These are phyloP conservation scores for Monarcha castaneiventris DNA, from an alignment of 2,113 vertebrate species.

Conservation along the genomic window DNA sequence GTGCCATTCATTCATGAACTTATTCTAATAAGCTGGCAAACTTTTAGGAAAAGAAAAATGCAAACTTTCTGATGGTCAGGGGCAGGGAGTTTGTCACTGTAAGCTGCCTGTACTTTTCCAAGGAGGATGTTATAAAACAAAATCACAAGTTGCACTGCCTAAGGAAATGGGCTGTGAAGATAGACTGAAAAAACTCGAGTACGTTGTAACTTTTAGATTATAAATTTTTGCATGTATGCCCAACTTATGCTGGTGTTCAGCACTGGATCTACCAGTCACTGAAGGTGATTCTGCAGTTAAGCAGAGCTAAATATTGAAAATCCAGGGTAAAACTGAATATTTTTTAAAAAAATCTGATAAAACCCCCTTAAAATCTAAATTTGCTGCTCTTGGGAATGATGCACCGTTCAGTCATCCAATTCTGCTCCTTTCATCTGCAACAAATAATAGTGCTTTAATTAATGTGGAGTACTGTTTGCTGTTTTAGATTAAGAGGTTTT, in stretches of 20 bases:
- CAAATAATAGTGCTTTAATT: background rate
- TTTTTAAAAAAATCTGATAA: background rate
- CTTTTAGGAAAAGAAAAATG: background rate
- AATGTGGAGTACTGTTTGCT: background rate
- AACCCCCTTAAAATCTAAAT: background rate
- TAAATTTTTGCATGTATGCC: background rate
- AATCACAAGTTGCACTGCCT: background rate
- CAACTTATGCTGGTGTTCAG: background rate
- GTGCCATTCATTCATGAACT: background rate
- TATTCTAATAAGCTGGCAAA: background rate
- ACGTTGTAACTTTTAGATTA: background rate
- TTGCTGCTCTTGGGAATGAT: background rate
- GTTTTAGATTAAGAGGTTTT: background rate
- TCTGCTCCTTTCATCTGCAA: background rate
- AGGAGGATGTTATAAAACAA: background rate
- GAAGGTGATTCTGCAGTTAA: background rate
- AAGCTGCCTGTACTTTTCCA: background rate
- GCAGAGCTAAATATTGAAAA: background rate
- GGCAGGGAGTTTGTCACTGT: background rate
- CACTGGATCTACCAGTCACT: background rate
- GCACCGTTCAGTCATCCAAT: background rate
- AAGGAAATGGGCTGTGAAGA: background rate
- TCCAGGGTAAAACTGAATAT: background rate
- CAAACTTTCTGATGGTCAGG: background rate
- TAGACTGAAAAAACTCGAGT: background rate